Conservation (phyloP, 2,797 vertebrate genomes). For the Catostomus latipinnis region DNA sequence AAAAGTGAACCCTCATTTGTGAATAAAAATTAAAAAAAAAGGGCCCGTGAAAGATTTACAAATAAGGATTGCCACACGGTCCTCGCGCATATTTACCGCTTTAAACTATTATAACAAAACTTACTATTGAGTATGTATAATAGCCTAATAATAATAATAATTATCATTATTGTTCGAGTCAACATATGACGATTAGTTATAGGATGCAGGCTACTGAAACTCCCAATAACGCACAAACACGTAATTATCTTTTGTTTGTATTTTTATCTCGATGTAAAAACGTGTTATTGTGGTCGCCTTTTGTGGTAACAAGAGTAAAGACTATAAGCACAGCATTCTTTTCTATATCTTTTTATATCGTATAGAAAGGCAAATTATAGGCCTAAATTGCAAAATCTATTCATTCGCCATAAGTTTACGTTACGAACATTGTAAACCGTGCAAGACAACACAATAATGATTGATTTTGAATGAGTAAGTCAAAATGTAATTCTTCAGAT, state of each 20-base stretch:
- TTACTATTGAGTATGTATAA: not conserved
- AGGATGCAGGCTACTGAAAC: not conserved
- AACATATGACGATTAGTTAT: not conserved
- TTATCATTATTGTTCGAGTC: not conserved
- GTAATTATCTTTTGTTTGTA: not conserved
- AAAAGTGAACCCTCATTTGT: not conserved
- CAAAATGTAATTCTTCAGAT: not conserved
- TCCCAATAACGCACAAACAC: not conserved
- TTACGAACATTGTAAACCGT: no score
- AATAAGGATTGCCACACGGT: not conserved
- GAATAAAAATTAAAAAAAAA: not conserved
- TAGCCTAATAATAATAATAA: not conserved
- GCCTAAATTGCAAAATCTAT: no score
- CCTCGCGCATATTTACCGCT: not conserved
- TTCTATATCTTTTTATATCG: not conserved
- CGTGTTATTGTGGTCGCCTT: not conserved
- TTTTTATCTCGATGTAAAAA: not conserved
- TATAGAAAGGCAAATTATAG: not conserved
- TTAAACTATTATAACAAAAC: not conserved
- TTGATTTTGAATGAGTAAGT: not conserved
- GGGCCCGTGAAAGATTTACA: not conserved
- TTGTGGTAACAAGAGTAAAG: not conserved
- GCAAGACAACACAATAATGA: not conserved
- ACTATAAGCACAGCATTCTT: not conserved
- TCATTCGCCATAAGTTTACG: no score